Evolutionary conservation across 1,140 invertebrate genomes (phyloP).

Genomic region (Dysdera silvatica): DNA sequence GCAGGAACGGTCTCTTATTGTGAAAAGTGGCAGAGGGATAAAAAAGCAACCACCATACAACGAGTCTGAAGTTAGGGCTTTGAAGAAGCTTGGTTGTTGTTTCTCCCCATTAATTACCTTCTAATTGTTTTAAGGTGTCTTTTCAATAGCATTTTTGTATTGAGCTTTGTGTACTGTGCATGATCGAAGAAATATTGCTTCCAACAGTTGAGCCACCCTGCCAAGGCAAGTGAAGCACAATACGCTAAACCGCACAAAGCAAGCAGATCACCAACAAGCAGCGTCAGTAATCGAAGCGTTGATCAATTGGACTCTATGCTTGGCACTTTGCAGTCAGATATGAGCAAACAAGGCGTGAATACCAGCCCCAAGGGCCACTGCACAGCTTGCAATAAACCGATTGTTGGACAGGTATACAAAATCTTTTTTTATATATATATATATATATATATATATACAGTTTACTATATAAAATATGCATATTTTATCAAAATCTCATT

Average conservation of each 20-base stretch:
- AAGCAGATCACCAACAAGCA: slow-evolving; percentile 36
- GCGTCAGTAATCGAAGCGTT: slow-evolving; percentile 43
- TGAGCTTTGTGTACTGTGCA: no score
- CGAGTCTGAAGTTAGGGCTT: no score
- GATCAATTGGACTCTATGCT: slow-evolving; percentile 86
- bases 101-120: not conserved
- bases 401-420: slow-evolving; percentile 48
- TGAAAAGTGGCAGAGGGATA: no score
- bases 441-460: no score
- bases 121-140: not conserved
- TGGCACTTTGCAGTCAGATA: slow-evolving; percentile 76
- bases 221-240: slow-evolving; percentile 50
- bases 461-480: no score
- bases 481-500: no score
- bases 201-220: no score
- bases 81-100: no score
- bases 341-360: slow-evolving; percentile 93
- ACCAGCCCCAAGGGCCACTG: slow-evolving; percentile 85
- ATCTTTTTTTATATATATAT: slow-evolving; percentile 5
- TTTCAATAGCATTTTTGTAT: not conserved
- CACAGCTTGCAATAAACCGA: slow-evolving; percentile 46
- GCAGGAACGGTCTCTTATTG: no score
- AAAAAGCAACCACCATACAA: no score
- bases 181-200: no score
- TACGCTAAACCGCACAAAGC: slow-evolving; percentile 52